Percentiles rank a stretch among this genome's conserved stretches.
phyloP scores from a whole-genome alignment of 2,888 invertebrate genomes.

The Caenorhabditis angaria region DNA sequence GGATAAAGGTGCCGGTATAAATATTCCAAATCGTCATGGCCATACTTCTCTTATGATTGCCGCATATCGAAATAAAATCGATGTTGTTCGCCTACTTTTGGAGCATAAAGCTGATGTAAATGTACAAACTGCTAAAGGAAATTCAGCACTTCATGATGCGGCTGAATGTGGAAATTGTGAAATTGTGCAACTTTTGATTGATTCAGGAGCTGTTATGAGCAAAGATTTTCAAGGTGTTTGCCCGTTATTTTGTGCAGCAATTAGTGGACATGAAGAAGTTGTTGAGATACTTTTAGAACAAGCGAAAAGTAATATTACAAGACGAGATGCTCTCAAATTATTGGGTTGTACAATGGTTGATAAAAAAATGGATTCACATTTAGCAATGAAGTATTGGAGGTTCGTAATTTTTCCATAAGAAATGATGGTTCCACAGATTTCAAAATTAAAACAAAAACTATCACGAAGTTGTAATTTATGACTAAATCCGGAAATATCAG shows the following conservation, averaged over 20 bases:
- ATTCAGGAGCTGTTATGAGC: constrained; percentile 89
- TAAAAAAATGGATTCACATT: constrained; percentile 55
- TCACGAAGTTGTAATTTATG: too few relatives aligned
- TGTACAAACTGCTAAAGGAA: constrained; percentile 73
- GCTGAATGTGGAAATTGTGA: constrained; percentile 93
- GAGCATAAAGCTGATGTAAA: constrained; percentile 36
- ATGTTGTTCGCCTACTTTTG: constrained; percentile 34
- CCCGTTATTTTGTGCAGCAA: constrained; percentile 87
- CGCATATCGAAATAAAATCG: constrained; percentile 75
- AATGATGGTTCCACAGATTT: too few relatives aligned
- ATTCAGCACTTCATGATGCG: constrained; percentile 96
- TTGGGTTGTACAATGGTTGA: constrained; percentile 53
- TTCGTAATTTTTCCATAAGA: too few relatives aligned
- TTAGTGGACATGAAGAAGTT: constrained; percentile 77
- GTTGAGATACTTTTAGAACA: constrained; percentile 32
- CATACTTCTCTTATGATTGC: constrained; percentile 98
- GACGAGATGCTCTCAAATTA: constrained; percentile 55
- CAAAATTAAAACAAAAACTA: too few relatives aligned
- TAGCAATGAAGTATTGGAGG: constrained; percentile 79
- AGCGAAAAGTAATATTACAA: constrained; percentile 15
- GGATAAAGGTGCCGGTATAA: constrained; percentile 90
- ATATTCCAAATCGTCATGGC: constrained; percentile 85
- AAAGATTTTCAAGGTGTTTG: constrained; percentile 82
- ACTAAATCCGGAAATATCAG: too few relatives aligned
- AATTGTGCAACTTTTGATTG: constrained; percentile 87